phyloP scores from a whole-genome alignment of 2,888 invertebrate species.

The Parnassius glacialis region DNA sequence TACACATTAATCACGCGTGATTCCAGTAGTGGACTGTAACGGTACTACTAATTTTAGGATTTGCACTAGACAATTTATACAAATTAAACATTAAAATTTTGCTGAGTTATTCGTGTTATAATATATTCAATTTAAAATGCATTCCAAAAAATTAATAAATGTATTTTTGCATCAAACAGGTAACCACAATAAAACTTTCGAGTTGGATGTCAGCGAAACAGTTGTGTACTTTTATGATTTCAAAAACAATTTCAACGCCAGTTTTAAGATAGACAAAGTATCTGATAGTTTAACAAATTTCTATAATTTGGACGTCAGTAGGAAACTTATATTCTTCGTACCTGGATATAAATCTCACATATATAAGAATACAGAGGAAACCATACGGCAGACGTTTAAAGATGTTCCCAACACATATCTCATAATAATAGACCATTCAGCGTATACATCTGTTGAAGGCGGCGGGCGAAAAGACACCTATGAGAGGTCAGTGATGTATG shows the following conservation, averaged over 20 bases:
- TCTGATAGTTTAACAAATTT: constrained; percentile 48
- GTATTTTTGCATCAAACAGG: constrained; percentile 48
- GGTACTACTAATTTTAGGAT: no score
- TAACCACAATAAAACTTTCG: constrained; percentile 57
- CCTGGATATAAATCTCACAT: constrained; percentile 72
- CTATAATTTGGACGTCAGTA: constrained; percentile 60
- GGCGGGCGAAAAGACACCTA: constrained; percentile 62
- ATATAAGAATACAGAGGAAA: constrained; percentile 56
- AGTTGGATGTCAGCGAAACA: constrained; percentile 55
- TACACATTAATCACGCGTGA: no score
- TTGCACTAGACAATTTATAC: no score
- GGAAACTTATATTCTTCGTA: constrained; percentile 64
- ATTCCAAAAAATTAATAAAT: neutral
- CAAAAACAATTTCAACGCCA: constrained; percentile 60
- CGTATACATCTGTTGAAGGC: constrained; percentile 59
- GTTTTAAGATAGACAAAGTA: constrained; percentile 53
- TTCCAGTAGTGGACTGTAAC: no score
- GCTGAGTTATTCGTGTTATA: no score
- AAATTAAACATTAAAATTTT: no score
- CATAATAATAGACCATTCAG: constrained; percentile 67
- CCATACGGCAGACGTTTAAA: constrained; percentile 60
- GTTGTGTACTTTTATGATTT: constrained; percentile 70
- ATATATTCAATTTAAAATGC: no score
- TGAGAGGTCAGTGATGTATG: constrained; percentile 59
- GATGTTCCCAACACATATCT: constrained; percentile 60